Evolutionary conservation across 2,888 invertebrate genomes (phyloP).

Genomic region (Metellina segmentata): DNA sequence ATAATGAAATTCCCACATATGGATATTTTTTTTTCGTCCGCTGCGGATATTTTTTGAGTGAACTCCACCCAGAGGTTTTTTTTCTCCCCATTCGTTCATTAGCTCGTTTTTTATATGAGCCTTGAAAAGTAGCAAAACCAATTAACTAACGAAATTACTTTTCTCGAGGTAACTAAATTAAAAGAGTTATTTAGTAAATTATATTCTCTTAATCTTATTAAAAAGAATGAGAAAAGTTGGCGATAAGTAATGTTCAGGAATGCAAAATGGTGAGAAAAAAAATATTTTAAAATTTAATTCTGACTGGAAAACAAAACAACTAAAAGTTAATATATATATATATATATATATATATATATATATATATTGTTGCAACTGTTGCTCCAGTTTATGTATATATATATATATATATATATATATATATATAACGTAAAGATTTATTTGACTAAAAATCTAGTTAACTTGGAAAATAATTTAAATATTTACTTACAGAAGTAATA

Average conservation of each 20-base stretch:
- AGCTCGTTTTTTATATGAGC: conserved; percentile 5
- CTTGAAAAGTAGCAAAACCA: conserved; percentile 14
- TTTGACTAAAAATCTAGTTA: no score
- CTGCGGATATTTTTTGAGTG: background rate
- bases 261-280: background rate
- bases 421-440: no score
- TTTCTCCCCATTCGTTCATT: conserved; percentile 13
- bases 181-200: conserved; percentile 34
- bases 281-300: background rate
- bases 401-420: no score
- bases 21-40: background rate
- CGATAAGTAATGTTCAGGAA: background rate
- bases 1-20: conserved; percentile 29
- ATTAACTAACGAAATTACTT: conserved; percentile 56
- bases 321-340: no score
- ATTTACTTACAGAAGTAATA: no score
- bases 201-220: conserved; percentile 47
- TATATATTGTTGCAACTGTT: no score
- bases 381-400: no score
- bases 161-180: conserved; percentile 41
- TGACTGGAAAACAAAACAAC: no score
- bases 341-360: no score
- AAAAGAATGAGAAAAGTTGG: conserved; percentile 4
- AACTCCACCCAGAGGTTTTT: conserved; percentile 20
- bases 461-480: no score